Percentiles rank a stretch among this genome's conserved stretches.
Evolutionary conservation across 2,113 vertebrate species (phyloP).

Genomic region (Hylia prasina): DNA sequence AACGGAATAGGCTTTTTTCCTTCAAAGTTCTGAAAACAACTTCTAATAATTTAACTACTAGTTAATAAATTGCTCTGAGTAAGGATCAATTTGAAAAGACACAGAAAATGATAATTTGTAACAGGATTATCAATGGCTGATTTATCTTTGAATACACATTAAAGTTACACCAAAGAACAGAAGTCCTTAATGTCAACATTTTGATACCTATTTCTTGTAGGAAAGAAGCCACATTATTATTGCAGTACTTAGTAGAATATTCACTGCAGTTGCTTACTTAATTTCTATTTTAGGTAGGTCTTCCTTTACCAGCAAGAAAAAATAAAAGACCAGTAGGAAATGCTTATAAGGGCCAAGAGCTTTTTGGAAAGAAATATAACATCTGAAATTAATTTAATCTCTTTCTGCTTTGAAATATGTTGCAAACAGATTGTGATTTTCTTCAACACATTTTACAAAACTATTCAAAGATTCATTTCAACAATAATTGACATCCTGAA

Average conservation of each 20-base stretch:
- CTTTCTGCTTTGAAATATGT: background rate
- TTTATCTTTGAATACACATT: background rate
- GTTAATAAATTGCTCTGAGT: background rate
- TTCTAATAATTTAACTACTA: background rate
- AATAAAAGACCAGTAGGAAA: background rate
- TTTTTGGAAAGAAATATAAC: background rate
- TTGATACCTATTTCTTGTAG: background rate
- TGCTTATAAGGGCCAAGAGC: background rate
- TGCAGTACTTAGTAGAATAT: background rate
- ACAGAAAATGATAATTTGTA: background rate
- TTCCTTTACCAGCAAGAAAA: background rate
- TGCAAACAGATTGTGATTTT: slow-evolving; percentile 16
- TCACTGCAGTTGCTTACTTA: background rate
- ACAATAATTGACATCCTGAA: background rate
- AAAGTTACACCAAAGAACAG: background rate
- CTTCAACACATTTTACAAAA: background rate
- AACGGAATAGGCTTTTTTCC: background rate
- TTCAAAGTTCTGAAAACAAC: background rate
- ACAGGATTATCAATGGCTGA: background rate
- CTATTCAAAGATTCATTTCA: background rate
- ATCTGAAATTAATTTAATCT: background rate
- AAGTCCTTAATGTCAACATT: background rate
- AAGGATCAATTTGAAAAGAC: background rate
- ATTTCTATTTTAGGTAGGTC: background rate
- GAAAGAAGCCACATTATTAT: background rate